Evolutionary conservation across 2,113 vertebrate genomes (phyloP).

Genomic region (Onychostoma macrolepis): DNA sequence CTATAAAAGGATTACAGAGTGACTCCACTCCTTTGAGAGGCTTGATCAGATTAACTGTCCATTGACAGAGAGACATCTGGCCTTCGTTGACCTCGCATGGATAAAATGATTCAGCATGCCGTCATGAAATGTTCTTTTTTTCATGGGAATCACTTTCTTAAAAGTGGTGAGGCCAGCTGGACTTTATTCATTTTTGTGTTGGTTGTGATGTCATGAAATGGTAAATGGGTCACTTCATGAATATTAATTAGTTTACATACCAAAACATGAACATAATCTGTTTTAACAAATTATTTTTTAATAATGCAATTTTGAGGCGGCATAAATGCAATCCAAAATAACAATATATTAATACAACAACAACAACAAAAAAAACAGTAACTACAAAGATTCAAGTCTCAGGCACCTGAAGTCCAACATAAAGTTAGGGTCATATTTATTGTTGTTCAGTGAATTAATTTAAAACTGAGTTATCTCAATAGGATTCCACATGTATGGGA

Average conservation of each 20-base stretch:
- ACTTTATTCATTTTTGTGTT: neutral
- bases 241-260: neutral
- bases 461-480: too few species aligned
- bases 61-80: neutral
- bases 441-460: neutral
- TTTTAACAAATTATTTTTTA: too few species aligned
- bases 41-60: neutral
- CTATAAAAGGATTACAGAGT: neutral
- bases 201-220: neutral
- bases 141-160: neutral
- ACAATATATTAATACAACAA: too few species aligned
- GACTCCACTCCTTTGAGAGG: neutral
- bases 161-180: neutral
- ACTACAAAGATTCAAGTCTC: too few species aligned
- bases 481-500: too few species aligned
- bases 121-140: neutral
- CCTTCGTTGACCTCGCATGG: neutral
- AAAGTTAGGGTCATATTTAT: neutral
- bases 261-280: too few species aligned
- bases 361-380: neutral
- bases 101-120: neutral
- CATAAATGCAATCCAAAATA: neutral
- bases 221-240: neutral
- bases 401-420: neutral
- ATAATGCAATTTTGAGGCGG: neutral